Evolutionary conservation across 2,797 vertebrate species (phyloP), one percentile per base, ranked within the genome.

Genomic region (Chelon auratus): DNA sequence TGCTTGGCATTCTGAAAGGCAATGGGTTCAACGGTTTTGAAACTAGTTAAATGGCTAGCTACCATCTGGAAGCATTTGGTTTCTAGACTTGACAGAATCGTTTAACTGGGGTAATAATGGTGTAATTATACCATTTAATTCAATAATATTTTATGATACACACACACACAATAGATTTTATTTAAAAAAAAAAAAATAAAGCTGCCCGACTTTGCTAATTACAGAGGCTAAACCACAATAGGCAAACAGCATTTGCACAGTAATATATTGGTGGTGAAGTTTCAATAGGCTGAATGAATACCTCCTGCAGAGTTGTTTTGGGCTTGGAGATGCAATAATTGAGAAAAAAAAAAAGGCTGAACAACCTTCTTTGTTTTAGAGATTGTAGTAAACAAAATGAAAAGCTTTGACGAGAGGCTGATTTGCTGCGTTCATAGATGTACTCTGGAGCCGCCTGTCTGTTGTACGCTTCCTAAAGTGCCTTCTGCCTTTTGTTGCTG

Each of bases 281-380:
- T 5, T 57, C 42, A 72, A 52, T 17, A 51, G 42, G 24, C 20
- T 77, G 60, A 45, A 68, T 65, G 51, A 60, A 78, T 20, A 43
- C 63, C 57, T 75, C 67, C 37, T 62, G 53, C 58, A 43, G 69
- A 81, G 62, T 45, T 63, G 52, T 37, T 71, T 70, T 57, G 22
- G 39, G 51, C 72, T 30, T 59, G 61, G 50, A 68, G 47, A 68
- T 51, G 62, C 36, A 54, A 1, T 54, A 47, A 59, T 48, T 62
- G 56, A 71, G 43, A 5, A 58, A 42, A 45, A 40, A 40, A 26
- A 37, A 40, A 66, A 65, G 9, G 33, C 55, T 64, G 36, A 70
- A 42, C 20, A 39, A 5, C 10, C 11, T 48, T 56, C 42, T 59
- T 71, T 63, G 17, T 55, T 75, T 64, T 53, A 47, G 22, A 51